Base-by-base conservation (phyloP, 2,113 vertebrate species). In the Plotosus lineatus region DNA sequence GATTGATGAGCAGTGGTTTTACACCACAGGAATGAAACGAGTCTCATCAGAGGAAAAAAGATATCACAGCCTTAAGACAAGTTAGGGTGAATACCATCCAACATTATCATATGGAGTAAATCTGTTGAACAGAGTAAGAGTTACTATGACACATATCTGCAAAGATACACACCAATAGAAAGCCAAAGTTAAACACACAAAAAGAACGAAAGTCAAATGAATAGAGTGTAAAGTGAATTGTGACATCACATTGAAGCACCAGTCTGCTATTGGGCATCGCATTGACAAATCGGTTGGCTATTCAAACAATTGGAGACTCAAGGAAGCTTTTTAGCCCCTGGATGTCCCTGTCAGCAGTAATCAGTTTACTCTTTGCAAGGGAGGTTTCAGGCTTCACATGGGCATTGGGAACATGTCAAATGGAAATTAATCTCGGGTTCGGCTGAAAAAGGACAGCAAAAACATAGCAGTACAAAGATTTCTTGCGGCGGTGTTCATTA, bases 391-490 rank as follows among this genome's bases (percentile, higher is more conserved):
- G 15, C 33, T 74, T 63, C 69, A n/a, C 46, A 74, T 40, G 61
- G 55, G 65, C 12, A 11, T 85, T 68, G 71, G 33, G 82, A 86
- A 84, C 63, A 53, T 42, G 40, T 68, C 79, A 80, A 66, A n/a
- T 7, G 65, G 31, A 86, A 87, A 81, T 72, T 2, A 80, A 82
- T 83, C 14, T 82, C 68, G 82, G 11, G 23, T 42, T 36, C 48
- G 17, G 21, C 11, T 28, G 53, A 58, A 6, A 28, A 26, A 17
- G 28, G 3, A 60, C 50, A 51, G 50, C 17, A 6, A 33, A 60
- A 26, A 60, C 28, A 14, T 17, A 28, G 26, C 14, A 31, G 56
- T 15, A 31, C 14, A 31, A 48, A 23, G 14, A 5, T 31, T 15
- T 6, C 56, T 31, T n/a, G n/a, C n/a, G n/a, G n/a, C n/a, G n/a